Conservation (phyloP, 2,888 invertebrate genomes). For the Venusia cambrica region DNA sequence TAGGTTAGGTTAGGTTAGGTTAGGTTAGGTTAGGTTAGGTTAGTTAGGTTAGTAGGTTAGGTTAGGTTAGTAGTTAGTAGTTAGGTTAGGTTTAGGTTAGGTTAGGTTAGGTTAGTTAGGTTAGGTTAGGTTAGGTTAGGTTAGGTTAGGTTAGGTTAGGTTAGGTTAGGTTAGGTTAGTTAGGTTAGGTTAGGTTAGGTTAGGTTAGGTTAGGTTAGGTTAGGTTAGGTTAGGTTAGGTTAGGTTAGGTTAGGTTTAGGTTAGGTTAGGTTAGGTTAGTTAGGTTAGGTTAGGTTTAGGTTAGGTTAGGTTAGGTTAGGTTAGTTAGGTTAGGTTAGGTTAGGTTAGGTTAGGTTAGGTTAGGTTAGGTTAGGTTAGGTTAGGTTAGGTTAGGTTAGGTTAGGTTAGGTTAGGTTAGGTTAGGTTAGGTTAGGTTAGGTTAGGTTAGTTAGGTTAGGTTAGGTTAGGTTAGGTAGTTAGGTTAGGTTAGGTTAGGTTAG, state of each 20-base stretch:
- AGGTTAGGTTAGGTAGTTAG: conserved; percentile 9
- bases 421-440: conserved; percentile 2
- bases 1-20: conserved; percentile 9
- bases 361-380: conserved; percentile 11
- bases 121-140: conserved; percentile 11
- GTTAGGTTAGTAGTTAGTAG: conserved; percentile 3
- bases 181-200: conserved; percentile 4
- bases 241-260: conserved; percentile 6
- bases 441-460: conserved; percentile 9
- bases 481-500: conserved; percentile 11
- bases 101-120: conserved; percentile 6
- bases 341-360: conserved; percentile 11
- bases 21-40: conserved; percentile 6
- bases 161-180: conserved; percentile 10
- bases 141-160: conserved; percentile 10
- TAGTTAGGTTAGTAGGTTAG: conserved; percentile 8
- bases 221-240: conserved; percentile 3
- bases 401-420: conserved; percentile 11
- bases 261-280: conserved; percentile 10
- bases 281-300: conserved; percentile 6
- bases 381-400: conserved; percentile 10
- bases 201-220: conserved; percentile 4
- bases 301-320: conserved; percentile 10
- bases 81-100: conserved; percentile 8
- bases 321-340: conserved; percentile 11